Evolutionary conservation across 1,140 invertebrate species (phyloP), one percentile per base, ranked within the genome.

Genomic region (Pseudomyrmex concolor): DNA sequence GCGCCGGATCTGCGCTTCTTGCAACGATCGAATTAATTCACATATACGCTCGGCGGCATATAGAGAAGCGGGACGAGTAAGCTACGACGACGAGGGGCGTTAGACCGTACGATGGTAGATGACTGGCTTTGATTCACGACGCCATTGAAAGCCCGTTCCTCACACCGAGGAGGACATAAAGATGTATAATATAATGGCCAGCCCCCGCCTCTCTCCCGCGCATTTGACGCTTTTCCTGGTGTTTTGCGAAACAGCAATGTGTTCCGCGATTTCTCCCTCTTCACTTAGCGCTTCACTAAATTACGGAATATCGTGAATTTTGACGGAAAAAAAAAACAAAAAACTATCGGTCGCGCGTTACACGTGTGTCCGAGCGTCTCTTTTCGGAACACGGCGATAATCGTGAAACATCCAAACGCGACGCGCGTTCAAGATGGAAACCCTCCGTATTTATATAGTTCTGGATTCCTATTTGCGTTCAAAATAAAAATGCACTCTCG

Each of bases 91-190:
- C 54, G 50, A 13, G 71, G 45, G 62, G 57, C 57, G 66, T 66
- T 51, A 48, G 54, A 63, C 54, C 84, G 55, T 86, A 80, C 76
- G 76, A 85, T 83, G 84, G 83, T 48, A 77, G 57, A 57, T 86
- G 85, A 86, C 85, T 86, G 66, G 70, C 76, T 81, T 86, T 85
- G 85, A 86, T 86, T 86, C 84, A 86, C 72, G 84, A 59, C 64
- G 59, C 84, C 71, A 86, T 82, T 85, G 85, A 86, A 83, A 85
- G 63, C 50, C 45, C 59, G 70, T 67, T 68, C 19, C 74, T 86
- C 84, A 85, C 59, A 34, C 5, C 5, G 34, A 34, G 68, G 57
- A 55, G 55, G 77, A 82, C 59, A 76, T 83, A 22, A 59, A 43
- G 63, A 72, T 83, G 83, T 86, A 86, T 34, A 34, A 34, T 34